phyloP scores from a whole-genome alignment of 2,888 invertebrate genomes.

The Aphelenchoides bicaudatus region DNA sequence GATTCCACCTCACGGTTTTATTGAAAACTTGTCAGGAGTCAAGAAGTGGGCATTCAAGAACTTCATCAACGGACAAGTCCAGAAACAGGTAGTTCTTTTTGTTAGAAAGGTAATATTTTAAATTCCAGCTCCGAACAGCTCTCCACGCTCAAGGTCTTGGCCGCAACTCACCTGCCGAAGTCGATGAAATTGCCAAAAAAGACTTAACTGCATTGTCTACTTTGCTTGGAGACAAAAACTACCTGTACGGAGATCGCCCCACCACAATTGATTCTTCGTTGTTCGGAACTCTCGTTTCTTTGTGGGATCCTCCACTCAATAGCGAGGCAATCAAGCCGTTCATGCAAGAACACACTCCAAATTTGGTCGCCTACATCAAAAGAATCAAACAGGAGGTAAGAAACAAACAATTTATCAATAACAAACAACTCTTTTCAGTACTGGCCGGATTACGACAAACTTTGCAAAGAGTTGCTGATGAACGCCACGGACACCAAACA shows the following conservation, averaged over 20 bases:
- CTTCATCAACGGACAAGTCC: constrained; percentile 24
- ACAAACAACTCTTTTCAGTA: no score
- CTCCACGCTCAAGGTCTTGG: constrained; percentile 61
- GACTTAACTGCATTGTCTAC: constrained; percentile 61
- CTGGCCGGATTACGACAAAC: constrained; percentile 56
- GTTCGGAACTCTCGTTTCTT: constrained; percentile 85
- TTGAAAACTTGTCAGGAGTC: constrained; percentile 35
- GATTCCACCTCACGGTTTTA: constrained; percentile 36
- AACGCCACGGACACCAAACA: constrained; percentile 32
- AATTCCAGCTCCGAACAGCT: constrained; percentile 35
- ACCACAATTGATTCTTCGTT: constrained; percentile 77
- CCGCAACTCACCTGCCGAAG: constrained; percentile 60
- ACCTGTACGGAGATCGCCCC: constrained; percentile 39
- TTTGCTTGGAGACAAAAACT: constrained; percentile 59
- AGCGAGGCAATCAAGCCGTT: constrained; percentile 72
- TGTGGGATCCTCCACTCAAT: constrained; percentile 85
- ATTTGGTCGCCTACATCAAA: constrained; percentile 41
- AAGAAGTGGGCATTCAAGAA: constrained; percentile 44
- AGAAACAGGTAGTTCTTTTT: constrained; percentile 10
- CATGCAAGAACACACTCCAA: constrained; percentile 40
- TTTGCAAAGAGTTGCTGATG: constrained; percentile 34
- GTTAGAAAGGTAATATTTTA: neutral
- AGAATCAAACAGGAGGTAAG: constrained; percentile 51
- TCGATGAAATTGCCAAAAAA: constrained; percentile 57
- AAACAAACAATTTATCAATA: no score